phyloP scores from a whole-genome alignment of 2,888 invertebrate species.

The Parnassius smintheus region DNA sequence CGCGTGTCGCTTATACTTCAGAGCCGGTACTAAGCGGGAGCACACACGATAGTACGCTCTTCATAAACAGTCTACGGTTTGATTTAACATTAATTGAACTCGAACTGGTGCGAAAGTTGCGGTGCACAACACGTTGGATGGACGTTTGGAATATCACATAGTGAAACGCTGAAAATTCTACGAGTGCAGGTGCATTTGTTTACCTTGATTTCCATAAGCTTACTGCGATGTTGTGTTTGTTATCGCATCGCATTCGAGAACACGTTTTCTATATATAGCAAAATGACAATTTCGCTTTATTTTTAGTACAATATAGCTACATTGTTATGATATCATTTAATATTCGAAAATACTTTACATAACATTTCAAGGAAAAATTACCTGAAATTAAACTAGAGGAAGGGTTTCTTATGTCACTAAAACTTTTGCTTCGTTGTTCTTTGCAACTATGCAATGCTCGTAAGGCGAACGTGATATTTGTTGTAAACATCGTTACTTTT shows the following conservation, averaged over 20 bases:
- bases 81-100: constrained; percentile 44
- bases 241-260: constrained; percentile 15
- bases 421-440: constrained; percentile 40
- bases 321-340: too few relatives aligned
- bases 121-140: constrained; percentile 47
- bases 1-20: constrained; percentile 59
- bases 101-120: constrained; percentile 53
- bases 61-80: constrained; percentile 41
- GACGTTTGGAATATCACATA: constrained; percentile 29
- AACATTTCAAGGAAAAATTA: constrained; percentile 1
- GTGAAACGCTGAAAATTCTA: constrained; percentile 54
- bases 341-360: neutral
- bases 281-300: neutral
- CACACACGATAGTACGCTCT: constrained; percentile 45
- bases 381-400: constrained; percentile 5
- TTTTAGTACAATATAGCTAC: too few relatives aligned
- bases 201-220: constrained; percentile 37
- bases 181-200: constrained; percentile 73
- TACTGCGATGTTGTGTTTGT: constrained; percentile 23
- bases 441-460: constrained; percentile 45
- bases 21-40: constrained; percentile 63
- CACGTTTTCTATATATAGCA: constrained; percentile 1
- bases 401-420: constrained; percentile 21
- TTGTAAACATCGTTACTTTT: constrained; percentile 66
- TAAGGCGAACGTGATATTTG: constrained; percentile 63